Percentiles rank a stretch among this genome's conserved stretches.
phyloP scores from a whole-genome alignment of 2,888 invertebrate genomes.

The Phortica magna region DNA sequence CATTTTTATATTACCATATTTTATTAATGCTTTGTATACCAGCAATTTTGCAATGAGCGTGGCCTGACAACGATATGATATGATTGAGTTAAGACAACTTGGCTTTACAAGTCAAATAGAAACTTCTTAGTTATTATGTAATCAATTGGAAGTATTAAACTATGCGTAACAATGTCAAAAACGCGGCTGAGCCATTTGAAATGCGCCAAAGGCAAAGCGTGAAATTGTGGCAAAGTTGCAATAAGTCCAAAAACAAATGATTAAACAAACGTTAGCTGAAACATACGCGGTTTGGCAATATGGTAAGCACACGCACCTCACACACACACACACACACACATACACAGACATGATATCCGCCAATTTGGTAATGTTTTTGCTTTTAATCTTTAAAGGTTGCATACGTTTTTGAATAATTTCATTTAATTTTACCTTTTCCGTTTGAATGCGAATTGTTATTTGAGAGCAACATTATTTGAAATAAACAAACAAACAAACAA shows the following conservation, averaged over 20 bases:
- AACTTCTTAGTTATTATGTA: too few species aligned
- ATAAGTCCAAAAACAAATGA: neutral
- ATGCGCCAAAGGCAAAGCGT: too few species aligned
- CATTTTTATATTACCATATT: too few species aligned
- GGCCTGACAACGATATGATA: too few species aligned
- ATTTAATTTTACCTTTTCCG: conserved; percentile 32
- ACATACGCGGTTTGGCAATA: neutral
- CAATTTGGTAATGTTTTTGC: conserved; percentile 14
- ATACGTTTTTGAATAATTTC: conserved; percentile 28
- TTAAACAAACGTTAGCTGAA: neutral
- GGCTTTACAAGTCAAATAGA: too few species aligned
- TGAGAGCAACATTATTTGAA: conserved; percentile 11
- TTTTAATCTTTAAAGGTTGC: conserved; percentile 32
- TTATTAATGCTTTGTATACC: too few species aligned
- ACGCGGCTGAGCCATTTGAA: too few species aligned
- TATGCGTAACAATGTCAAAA: too few species aligned
- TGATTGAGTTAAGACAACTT: too few species aligned
- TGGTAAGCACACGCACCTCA: neutral
- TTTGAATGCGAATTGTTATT: conserved; percentile 30
- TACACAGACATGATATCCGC: conserved; percentile 1
- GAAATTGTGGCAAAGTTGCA: neutral
- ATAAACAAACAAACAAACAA: neutral
- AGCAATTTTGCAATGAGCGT: too few species aligned
- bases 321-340: neutral
- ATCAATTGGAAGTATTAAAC: too few species aligned